phyloP scores from a whole-genome alignment of 35 echinoderm and acorn worm species.

The Lytechinus pictus region DNA sequence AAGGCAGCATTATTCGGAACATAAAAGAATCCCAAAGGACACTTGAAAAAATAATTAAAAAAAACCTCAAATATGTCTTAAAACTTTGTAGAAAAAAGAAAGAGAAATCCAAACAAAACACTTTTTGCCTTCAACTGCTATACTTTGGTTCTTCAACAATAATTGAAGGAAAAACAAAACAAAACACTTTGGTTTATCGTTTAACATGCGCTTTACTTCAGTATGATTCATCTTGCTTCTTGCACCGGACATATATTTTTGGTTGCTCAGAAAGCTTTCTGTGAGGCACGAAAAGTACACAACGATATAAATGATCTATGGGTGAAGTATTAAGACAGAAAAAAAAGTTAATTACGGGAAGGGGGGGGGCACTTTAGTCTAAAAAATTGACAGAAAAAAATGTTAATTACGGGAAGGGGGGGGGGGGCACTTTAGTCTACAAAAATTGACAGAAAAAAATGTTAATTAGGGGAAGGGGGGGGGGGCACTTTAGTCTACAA shows the following conservation, averaged over 20 bases:
- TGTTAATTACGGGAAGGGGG: too few relatives aligned
- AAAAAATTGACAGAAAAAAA: too few relatives aligned
- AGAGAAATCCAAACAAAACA: neutral
- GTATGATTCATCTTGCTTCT: neutral
- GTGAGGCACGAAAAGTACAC: neutral
- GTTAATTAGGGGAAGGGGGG: too few relatives aligned
- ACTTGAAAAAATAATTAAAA: slow-evolving; percentile 18
- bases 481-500: too few relatives aligned
- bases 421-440: too few relatives aligned
- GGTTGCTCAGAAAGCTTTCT: neutral
- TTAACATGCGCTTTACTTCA: neutral
- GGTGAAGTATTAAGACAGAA: neutral
- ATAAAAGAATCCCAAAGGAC: neutral
- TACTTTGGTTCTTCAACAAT: neutral
- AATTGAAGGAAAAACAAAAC: too few relatives aligned
- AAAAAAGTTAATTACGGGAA: too few relatives aligned
- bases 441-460: too few relatives aligned
- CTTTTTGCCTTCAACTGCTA: neutral
- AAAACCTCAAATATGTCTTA: neutral
- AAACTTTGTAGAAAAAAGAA: neutral
- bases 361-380: too few relatives aligned
- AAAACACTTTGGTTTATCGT: neutral
- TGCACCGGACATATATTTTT: slow-evolving; percentile 3
- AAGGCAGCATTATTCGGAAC: slow-evolving; percentile 33
- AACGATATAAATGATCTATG: neutral